A percentile compares a stretch with the other conserved stretches of the same genome.
Conservation (phyloP, 2,888 invertebrate genomes). For the Lysandra coridon region DNA sequence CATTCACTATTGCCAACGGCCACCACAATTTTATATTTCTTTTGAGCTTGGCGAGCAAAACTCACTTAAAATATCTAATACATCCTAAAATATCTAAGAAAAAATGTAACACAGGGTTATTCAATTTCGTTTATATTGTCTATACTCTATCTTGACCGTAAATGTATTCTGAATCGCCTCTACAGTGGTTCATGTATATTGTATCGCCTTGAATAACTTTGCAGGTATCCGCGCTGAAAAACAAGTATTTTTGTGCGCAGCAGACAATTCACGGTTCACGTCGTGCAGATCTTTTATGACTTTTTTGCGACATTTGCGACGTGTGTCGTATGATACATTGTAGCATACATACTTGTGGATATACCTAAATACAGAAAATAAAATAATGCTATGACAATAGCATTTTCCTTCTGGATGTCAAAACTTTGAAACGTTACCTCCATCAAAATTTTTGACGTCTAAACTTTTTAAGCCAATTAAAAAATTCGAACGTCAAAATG, state of each 20-base stretch:
- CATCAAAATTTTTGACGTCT: no score
- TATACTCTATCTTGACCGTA: neutral
- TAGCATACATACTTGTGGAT: no score
- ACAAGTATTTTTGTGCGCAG: slow-evolving; percentile 34
- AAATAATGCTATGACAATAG: no score
- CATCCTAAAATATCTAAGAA: neutral
- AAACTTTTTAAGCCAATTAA: no score
- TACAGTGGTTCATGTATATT: slow-evolving; percentile 23
- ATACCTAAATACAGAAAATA: no score
- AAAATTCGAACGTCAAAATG: no score
- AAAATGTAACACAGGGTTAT: neutral
- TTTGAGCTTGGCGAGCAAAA: no score
- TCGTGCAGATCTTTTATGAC: slow-evolving; percentile 27
- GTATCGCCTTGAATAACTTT: slow-evolving; percentile 29
- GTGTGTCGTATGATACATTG: neutral
- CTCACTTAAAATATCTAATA: no score
- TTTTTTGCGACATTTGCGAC: slow-evolving; percentile 27
- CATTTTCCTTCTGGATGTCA: no score
- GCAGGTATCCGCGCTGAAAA: slow-evolving; percentile 24
- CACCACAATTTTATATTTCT: no score
- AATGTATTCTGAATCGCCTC: neutral
- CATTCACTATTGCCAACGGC: no score
- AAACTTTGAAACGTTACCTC: no score
- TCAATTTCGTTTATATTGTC: neutral
- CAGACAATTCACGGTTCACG: slow-evolving; percentile 31